These are phyloP conservation scores for Idris sp. DNA, from an alignment of 1,140 invertebrate genomes.

Conservation along the genomic window DNA sequence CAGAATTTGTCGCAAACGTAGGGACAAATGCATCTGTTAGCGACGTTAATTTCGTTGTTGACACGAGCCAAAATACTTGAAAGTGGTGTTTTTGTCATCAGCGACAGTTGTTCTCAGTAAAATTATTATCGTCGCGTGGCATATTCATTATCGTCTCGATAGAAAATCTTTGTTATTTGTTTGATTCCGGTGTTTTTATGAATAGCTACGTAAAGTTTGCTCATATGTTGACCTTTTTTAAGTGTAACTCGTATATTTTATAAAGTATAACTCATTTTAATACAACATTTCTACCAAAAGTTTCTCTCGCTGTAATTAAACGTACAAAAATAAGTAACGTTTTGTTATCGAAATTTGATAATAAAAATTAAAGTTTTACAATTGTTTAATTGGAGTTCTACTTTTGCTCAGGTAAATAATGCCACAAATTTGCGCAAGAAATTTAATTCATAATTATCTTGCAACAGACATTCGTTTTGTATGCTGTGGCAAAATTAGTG, in stretches of 20 bases:
- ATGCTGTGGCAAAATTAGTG: conserved; percentile 25
- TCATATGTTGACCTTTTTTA: no score
- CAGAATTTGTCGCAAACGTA: conserved; percentile 43
- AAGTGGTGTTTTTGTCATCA: conserved; percentile 64
- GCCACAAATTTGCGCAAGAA: conserved; percentile 23
- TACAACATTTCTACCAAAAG: conserved; percentile 4
- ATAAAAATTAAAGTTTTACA: conserved; percentile 45
- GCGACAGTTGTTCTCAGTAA: conserved; percentile 57
- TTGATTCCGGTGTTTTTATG: conserved; percentile 3
- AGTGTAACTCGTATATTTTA: no score
- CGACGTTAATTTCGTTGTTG: conserved; percentile 64
- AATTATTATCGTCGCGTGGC: conserved; percentile 54
- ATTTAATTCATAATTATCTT: conserved; percentile 58
- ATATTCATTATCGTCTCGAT: conserved; percentile 59
- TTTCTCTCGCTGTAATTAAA: conserved; percentile 31
- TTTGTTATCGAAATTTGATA: conserved; percentile 46
- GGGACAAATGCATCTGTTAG: conserved; percentile 59
- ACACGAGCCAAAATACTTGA: conserved; percentile 64
- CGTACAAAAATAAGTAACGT: conserved; percentile 31
- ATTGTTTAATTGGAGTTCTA: conserved; percentile 49
- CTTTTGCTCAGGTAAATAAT: conserved; percentile 29
- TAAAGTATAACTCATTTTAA: no score
- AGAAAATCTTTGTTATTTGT: conserved; percentile 53
- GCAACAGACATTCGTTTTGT: conserved; percentile 44
- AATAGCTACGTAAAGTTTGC: neutral